Evolutionary conservation across 2,113 vertebrate species (phyloP).

Genomic region (Ivindomyrus marchei): DNA sequence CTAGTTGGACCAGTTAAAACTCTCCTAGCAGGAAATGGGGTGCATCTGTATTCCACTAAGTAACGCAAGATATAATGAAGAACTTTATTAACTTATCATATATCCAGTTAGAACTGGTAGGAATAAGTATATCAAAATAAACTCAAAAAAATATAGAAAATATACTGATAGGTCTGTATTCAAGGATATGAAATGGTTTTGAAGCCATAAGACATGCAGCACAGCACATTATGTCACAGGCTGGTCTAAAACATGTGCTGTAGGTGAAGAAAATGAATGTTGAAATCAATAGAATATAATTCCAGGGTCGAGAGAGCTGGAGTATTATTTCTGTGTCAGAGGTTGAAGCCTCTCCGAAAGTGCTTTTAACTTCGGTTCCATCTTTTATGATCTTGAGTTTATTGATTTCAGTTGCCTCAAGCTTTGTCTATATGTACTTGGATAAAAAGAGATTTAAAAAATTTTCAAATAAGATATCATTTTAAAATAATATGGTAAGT

Average conservation of each 20-base stretch:
- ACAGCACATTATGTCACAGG: not conserved
- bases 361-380: not conserved
- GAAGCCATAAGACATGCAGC: not conserved
- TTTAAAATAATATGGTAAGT: not conserved
- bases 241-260: not conserved
- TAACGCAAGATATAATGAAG: not conserved
- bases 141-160: not conserved
- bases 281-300: not conserved
- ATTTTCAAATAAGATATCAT: not conserved
- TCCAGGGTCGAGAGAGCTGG: not conserved
- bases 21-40: not conserved
- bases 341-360: not conserved
- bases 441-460: not conserved
- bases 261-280: not conserved
- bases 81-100: not conserved
- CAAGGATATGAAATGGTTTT: not conserved
- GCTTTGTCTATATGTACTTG: not conserved
- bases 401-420: conserved; percentile 6
- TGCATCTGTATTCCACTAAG: not conserved
- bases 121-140: not conserved
- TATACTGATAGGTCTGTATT: not conserved
- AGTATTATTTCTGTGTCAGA: not conserved
- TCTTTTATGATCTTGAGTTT: conserved; percentile 5
- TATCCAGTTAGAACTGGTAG: not conserved
- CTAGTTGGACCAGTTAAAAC: not conserved